Conservation (phyloP, 2,888 invertebrate species). For the Epirrhoe tristata region DNA sequence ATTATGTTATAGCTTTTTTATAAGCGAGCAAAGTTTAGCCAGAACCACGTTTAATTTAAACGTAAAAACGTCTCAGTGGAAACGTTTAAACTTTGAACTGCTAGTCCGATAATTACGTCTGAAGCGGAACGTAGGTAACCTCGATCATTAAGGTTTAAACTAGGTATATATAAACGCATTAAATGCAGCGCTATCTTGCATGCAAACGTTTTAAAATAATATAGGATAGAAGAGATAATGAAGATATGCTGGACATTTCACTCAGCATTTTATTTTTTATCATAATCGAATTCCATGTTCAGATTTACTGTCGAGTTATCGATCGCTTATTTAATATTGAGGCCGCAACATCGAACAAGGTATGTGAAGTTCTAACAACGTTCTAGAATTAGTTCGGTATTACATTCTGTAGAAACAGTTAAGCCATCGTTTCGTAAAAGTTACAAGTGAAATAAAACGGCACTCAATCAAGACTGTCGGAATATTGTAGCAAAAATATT, state of each 20-base stretch:
- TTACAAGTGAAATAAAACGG: not conserved
- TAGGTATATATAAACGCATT: slow-evolving; percentile 4
- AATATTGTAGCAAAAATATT: too few relatives aligned
- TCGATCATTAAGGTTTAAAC: slow-evolving; percentile 4
- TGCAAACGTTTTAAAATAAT: too few relatives aligned
- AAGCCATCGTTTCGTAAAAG: not conserved
- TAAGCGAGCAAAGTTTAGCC: not conserved
- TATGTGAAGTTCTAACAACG: not conserved
- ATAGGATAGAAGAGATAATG: too few relatives aligned
- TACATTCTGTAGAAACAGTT: not conserved
- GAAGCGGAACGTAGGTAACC: slow-evolving; percentile 3
- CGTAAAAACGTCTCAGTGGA: not conserved
- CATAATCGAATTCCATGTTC: not conserved
- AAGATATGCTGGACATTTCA: too few relatives aligned
- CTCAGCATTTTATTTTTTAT: not conserved
- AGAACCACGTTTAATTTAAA: not conserved
- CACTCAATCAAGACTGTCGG: not conserved
- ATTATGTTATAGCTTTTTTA: not conserved
- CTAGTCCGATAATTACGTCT: slow-evolving; percentile 13
- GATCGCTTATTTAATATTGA: slow-evolving; percentile 26
- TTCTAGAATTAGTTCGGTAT: slow-evolving; percentile 1
- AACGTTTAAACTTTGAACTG: slow-evolving; percentile 1
- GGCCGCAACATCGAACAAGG: slow-evolving; percentile 5
- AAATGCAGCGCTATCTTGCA: not conserved
- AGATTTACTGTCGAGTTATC: slow-evolving; percentile 2